Evolutionary conservation across 2,888 invertebrate genomes (phyloP).

Genomic region (Ectemnius cavifrons): DNA sequence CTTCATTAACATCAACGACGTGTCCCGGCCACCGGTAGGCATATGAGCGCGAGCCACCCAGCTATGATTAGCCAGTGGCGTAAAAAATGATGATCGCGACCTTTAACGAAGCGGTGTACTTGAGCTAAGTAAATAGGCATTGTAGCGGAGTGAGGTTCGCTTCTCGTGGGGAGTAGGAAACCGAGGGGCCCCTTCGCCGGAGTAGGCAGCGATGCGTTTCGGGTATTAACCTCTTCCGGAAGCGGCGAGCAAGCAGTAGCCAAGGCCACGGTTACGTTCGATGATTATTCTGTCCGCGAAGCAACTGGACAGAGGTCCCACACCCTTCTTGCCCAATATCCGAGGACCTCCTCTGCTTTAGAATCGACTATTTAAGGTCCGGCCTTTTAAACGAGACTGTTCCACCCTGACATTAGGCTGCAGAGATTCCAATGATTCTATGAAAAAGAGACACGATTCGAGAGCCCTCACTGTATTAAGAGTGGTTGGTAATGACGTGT

Average conservation of each 20-base stretch:
- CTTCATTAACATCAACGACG: background rate
- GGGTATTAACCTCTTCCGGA: slow-evolving; percentile 74
- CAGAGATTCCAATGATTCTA: background rate
- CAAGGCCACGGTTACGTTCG: slow-evolving; percentile 65
- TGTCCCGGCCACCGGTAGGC: background rate
- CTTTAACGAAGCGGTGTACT: slow-evolving; percentile 39
- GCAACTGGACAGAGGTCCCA: slow-evolving; percentile 11
- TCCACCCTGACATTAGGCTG: background rate
- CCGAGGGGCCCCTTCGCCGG: background rate
- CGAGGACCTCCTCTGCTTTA: slow-evolving; percentile 10
- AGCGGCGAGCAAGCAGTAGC: slow-evolving; percentile 55
- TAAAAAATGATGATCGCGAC: slow-evolving; percentile 30
- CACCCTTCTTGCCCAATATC: slow-evolving; percentile 15
- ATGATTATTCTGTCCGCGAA: slow-evolving; percentile 46
- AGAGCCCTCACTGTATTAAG: background rate
- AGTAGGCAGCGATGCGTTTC: slow-evolving; percentile 73
- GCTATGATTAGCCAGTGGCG: slow-evolving; percentile 15
- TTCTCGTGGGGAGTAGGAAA: slow-evolving; percentile 25
- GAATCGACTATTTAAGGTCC: slow-evolving; percentile 9
- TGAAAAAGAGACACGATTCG: background rate
- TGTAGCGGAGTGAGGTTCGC: slow-evolving; percentile 26
- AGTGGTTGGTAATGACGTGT: background rate
- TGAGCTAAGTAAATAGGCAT: slow-evolving; percentile 47
- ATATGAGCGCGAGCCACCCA: too few relatives aligned
- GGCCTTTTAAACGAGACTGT: slow-evolving; percentile 10